These are phyloP conservation scores for Peromyscus melanophrys DNA, from an alignment of 2,797 vertebrate species.

Conservation along the genomic window DNA sequence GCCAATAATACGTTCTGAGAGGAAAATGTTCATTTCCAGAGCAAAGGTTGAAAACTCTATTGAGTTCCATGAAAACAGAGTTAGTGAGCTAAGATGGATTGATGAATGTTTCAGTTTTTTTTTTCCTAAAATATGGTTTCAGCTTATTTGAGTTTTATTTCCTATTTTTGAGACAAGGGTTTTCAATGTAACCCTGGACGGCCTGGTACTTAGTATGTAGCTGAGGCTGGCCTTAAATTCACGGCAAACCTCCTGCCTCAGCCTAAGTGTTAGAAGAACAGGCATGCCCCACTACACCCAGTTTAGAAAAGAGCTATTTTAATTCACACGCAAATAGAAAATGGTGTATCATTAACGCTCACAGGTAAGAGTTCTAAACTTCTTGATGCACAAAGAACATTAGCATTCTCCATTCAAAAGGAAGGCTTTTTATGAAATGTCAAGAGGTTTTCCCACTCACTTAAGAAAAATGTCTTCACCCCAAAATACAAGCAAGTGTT, in stretches of 20 bases:
- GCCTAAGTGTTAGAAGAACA: background rate
- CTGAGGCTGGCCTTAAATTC: background rate
- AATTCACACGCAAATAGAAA: conserved; percentile 61
- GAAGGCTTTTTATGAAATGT: conserved; percentile 79
- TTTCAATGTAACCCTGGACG: background rate
- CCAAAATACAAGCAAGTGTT: conserved; percentile 74
- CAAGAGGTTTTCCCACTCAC: conserved; percentile 82
- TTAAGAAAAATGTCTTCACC: conserved; percentile 76
- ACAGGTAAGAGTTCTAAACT: conserved; percentile 47
- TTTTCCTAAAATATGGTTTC: conserved; percentile 26
- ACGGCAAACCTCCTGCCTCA: background rate
- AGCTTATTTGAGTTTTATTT: background rate
- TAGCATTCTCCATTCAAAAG: conserved; percentile 61
- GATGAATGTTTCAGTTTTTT: background rate
- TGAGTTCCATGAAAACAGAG: conserved; percentile 25
- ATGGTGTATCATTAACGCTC: conserved; percentile 51
- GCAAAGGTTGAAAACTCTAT: conserved; percentile 48
- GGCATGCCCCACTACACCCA: background rate
- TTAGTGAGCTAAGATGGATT: background rate
- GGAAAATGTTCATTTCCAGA: conserved; percentile 38
- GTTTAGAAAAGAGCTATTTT: conserved; percentile 45
- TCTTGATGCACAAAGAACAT: conserved; percentile 67
- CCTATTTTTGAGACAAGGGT: background rate
- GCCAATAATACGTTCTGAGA: background rate
- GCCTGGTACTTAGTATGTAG: background rate